A percentile compares a stretch with the other conserved stretches of the same genome.
These are phyloP conservation scores for Prionailurus bengalensis DNA, from an alignment of 2,113 vertebrate genomes.

Conservation along the genomic window DNA sequence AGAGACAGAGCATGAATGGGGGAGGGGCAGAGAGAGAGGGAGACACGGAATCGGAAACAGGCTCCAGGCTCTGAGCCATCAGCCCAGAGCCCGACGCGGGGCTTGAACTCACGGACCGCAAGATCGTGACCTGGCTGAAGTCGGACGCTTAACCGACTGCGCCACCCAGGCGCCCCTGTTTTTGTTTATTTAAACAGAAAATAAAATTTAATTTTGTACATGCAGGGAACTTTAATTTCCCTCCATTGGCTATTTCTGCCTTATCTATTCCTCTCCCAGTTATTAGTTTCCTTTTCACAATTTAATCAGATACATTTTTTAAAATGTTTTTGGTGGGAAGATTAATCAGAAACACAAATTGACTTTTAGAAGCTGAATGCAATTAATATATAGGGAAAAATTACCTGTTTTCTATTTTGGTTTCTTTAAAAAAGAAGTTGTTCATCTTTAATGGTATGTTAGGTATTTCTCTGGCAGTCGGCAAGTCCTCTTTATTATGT, in stretches of 20 bases:
- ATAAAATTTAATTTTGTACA: neutral
- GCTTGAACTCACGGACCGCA: too few relatives aligned
- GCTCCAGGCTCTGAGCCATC: too few relatives aligned
- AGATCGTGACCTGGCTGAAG: too few relatives aligned
- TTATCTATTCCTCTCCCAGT: neutral
- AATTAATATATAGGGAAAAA: neutral
- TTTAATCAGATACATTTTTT: neutral
- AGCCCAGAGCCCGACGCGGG: too few relatives aligned
- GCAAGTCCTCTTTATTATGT: slow-evolving; percentile 3
- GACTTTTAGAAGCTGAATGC: neutral
- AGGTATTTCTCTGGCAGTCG: neutral
- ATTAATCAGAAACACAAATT: neutral
- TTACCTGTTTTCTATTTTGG: neutral
- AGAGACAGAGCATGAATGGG: too few relatives aligned
- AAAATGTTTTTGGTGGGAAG: neutral
- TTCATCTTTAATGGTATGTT: neutral
- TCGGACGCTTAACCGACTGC: too few relatives aligned
- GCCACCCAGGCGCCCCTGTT: too few relatives aligned
- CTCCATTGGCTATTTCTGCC: neutral
- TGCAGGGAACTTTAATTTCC: neutral
- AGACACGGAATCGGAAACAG: too few relatives aligned
- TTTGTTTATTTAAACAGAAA: neutral
- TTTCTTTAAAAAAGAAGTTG: neutral
- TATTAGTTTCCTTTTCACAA: neutral
- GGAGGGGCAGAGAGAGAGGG: too few relatives aligned